Evolutionary conservation across 2,797 vertebrate genomes (phyloP), one percentile per base, ranked within the genome.

Genomic region (Lithobates pipiens): DNA sequence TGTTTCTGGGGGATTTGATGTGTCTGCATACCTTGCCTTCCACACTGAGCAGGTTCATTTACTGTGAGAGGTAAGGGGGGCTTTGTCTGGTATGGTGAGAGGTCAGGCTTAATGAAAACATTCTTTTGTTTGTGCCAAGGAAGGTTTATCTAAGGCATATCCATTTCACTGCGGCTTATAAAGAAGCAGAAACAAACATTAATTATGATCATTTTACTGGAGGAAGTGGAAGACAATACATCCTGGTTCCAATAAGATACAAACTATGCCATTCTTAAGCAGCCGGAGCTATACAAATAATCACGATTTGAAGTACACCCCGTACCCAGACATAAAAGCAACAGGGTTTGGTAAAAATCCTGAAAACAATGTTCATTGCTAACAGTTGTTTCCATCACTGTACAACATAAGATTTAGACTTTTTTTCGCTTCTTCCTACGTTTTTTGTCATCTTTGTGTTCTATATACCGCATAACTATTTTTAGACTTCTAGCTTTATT

Each of bases 41-140:
- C 71, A 42, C 68, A 88, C 67, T 76, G 76, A 42, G 76, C 83
- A 29, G 86, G 16, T 84, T 74, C 1, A 13, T 85, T 85, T 88
- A 73, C 88, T 90, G 75, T 27, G 85, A 90, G 90, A 90, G 72
- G 54, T 81, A 82, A 88, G 89, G 84, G 50, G 50, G 18, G 10
- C 23, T 85, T 82, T 13, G 77, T 3, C 44, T 88, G 63, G 81
- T 81, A 88, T 70, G 76, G 63, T 81, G 84, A 89, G 63, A 80
- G 88, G 86, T 90, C 89, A 85, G 68, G 65, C 65, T 88, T 61
- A 69, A 85, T 88, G 50, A 88, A 88, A 90, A 84, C 29, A 70
- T 39, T 18, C 34, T 80, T 84, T 90, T 90, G 90, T 92, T 91
- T 92, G 81, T 89, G 61, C 88, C 87, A 39, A 75, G 54, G 88